Base-by-base conservation (phyloP, 2,113 vertebrate species). In the Urocynchramus pylzowi region DNA sequence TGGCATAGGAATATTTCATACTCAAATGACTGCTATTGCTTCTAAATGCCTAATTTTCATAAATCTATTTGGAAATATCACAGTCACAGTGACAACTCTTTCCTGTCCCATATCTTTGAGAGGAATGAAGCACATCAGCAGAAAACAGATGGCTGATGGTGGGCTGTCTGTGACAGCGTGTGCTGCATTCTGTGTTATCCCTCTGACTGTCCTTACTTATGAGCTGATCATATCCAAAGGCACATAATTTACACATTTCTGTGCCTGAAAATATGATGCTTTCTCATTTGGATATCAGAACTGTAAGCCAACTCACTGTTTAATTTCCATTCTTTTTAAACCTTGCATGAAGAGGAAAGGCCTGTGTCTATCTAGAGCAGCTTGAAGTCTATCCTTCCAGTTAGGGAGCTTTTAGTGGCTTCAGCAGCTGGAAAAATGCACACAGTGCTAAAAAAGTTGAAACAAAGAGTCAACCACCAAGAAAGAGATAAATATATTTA, bases 121-220 rank as follows among this genome's bases (percentile, higher is more conserved):
- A 85, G 67, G 75, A 95, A 85, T 90, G 70, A 76, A 80, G 82
- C 41, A 73, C 82, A 92, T 80, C 61, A 94, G 67, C 82, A 88
- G 53, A 87, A 75, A 78, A 57, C 84, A 94, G 82, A 84, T 84
- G 84, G 81, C 49, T 78, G 69, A 64, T 69, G 31, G 81, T 53
- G 53, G 44, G 37, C 68, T 2, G 3, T 30, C 78, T 87, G 47
- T 78, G 80, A 74, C 56, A 79, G 42, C 45, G 42, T 19, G 41
- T 68, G 49, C 85, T 87, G 52, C 6, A 1, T 54, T 93, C 64
- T 75, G 41, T 47, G 23, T 26, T 82, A 65, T 13, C 35, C 4
- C 28, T 64, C 61, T 87, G 56, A 50, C 56, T 87, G 33, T 81
- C 31, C 44, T 47, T 89, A 39, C 33, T 59, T 68, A 53, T 4